A percentile compares a stretch with the other conserved stretches of the same genome.
phyloP scores from a whole-genome alignment of 1,140 invertebrate genomes.

The Temnothorax curvispinosus region DNA sequence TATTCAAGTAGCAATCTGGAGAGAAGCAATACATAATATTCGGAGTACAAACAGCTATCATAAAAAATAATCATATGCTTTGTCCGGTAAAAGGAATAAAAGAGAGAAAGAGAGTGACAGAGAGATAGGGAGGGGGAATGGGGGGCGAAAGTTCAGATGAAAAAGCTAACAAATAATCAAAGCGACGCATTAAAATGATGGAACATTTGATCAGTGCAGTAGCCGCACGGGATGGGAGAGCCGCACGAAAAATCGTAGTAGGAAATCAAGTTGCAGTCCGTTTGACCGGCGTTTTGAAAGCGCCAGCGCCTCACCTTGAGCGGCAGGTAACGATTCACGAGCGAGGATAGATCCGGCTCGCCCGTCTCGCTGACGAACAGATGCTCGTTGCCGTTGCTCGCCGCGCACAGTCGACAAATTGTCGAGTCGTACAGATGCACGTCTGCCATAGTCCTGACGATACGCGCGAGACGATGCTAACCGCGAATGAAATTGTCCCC shows the following conservation, averaged over 20 bases:
- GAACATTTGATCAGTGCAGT: conserved; percentile 82
- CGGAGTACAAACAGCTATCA: neutral
- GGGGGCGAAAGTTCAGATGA: neutral
- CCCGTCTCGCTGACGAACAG: conserved; percentile 87
- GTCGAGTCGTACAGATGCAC: conserved; percentile 88
- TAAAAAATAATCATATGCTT: neutral
- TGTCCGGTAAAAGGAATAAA: neutral
- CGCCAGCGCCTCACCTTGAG: conserved; percentile 87
- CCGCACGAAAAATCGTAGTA: conserved; percentile 78
- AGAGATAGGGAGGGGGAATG: neutral
- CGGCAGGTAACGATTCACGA: conserved; percentile 90
- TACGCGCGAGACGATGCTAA: neutral
- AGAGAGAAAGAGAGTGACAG: neutral
- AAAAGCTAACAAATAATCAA: neutral
- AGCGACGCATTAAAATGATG: conserved; percentile 42
- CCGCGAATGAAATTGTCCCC: neutral
- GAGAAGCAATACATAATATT: neutral
- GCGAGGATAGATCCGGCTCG: conserved; percentile 87
- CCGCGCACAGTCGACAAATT: conserved; percentile 90
- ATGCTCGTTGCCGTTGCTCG: conserved; percentile 89
- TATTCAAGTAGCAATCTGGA: neutral
- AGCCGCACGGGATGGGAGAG: conserved; percentile 34
- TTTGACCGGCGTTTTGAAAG: conserved; percentile 61
- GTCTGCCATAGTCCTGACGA: conserved; percentile 76
- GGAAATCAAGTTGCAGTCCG: conserved; percentile 89